A percentile compares a stretch with the other conserved stretches of the same genome.
Evolutionary conservation across 2,888 invertebrate species (phyloP).

Genomic region (Cotesia congregata): DNA sequence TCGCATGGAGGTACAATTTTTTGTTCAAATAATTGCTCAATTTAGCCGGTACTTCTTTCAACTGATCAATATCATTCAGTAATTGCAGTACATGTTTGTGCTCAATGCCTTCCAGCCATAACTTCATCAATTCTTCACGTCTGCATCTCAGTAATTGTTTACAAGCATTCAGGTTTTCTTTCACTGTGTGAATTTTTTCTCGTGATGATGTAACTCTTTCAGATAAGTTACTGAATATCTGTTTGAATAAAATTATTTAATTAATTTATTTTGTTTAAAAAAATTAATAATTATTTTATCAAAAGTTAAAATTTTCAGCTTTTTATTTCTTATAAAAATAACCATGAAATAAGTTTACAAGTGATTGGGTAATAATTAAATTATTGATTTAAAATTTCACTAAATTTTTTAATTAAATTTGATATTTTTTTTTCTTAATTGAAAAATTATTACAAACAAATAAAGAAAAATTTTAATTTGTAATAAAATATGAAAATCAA

Average conservation of each 20-base stretch:
- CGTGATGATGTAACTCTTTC: constrained; percentile 82
- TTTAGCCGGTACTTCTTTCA: constrained; percentile 81
- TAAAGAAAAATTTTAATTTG: too few species aligned
- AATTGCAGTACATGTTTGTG: constrained; percentile 92
- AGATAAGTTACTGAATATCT: constrained; percentile 84
- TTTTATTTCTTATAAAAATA: too few species aligned
- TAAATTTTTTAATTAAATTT: too few species aligned
- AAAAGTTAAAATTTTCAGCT: too few species aligned
- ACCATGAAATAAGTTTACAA: too few species aligned
- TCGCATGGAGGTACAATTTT: constrained; percentile 88
- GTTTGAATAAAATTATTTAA: constrained; percentile 60
- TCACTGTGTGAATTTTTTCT: constrained; percentile 82
- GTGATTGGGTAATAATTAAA: too few species aligned
- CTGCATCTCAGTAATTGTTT: constrained; percentile 89
- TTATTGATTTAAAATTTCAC: too few species aligned
- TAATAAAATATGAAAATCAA: too few species aligned
- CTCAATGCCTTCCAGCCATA: constrained; percentile 97
- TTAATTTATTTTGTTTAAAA: background rate
- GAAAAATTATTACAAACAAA: too few species aligned
- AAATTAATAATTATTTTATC: constrained; percentile 59
- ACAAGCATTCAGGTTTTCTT: constrained; percentile 86
- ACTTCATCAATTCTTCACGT: constrained; percentile 90
- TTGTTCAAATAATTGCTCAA: constrained; percentile 77
- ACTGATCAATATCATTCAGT: constrained; percentile 88
- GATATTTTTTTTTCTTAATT: too few species aligned